Evolutionary conservation across 2,113 vertebrate species (phyloP).

Genomic region (Vimba vimba): DNA sequence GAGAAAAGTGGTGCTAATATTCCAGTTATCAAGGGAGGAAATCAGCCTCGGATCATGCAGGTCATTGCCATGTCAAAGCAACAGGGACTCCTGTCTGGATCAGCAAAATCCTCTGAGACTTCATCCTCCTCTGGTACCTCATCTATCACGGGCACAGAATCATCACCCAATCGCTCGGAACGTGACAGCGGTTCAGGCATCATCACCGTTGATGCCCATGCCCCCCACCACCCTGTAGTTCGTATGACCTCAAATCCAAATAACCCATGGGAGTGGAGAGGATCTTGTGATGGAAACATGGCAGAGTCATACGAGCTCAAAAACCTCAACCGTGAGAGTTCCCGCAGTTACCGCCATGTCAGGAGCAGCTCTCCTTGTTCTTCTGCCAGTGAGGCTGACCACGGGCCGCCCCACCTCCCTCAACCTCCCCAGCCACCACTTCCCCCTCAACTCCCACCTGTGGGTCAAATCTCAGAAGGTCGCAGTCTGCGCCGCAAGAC

Average conservation of each 20-base stretch:
- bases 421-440: slow-evolving; percentile 48
- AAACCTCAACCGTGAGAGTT: slow-evolving; percentile 76
- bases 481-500: slow-evolving; percentile 82
- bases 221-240: slow-evolving; percentile 85
- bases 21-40: slow-evolving; percentile 67
- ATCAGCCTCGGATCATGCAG: slow-evolving; percentile 88
- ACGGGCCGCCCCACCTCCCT: slow-evolving; percentile 55
- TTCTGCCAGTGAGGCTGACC: slow-evolving; percentile 76
- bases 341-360: slow-evolving; percentile 71
- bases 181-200: slow-evolving; percentile 81
- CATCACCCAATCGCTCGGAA: slow-evolving; percentile 82
- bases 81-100: slow-evolving; percentile 73
- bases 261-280: slow-evolving; percentile 82
- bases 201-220: slow-evolving; percentile 88
- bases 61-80: slow-evolving; percentile 94
- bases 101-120: slow-evolving; percentile 81
- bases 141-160: slow-evolving; percentile 83
- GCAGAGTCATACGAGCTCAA: slow-evolving; percentile 77
- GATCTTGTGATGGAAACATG: slow-evolving; percentile 53
- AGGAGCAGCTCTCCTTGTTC: slow-evolving; percentile 79
- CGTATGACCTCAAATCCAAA: slow-evolving; percentile 77
- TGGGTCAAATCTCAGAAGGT: slow-evolving; percentile 67
- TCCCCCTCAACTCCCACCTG: slow-evolving; percentile 62
- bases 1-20: slow-evolving; percentile 77
- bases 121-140: slow-evolving; percentile 76